Percentiles rank a stretch among this genome's conserved stretches.
phyloP scores from a whole-genome alignment of 2,113 vertebrate species.

The Oplegnathus fasciatus region DNA sequence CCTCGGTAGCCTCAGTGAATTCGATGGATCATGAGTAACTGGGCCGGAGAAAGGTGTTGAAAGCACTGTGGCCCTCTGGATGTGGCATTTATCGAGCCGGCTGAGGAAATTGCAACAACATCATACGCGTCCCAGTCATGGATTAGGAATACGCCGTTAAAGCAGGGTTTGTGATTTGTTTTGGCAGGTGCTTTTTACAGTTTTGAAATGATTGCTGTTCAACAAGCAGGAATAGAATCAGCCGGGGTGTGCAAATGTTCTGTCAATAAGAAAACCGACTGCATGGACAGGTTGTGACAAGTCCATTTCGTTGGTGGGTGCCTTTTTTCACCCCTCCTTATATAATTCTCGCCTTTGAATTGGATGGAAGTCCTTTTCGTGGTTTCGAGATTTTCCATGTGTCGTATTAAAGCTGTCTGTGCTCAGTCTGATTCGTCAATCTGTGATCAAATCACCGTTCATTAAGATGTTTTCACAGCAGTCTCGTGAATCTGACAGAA shows the following conservation, averaged over 20 bases:
- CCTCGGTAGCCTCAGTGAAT: conserved; percentile 30
- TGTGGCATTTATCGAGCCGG: conserved; percentile 38
- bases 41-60: conserved; percentile 16
- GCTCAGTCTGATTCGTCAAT: background rate
- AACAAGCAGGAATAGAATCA: conserved; percentile 41
- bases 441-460: conserved; percentile 15
- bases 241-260: conserved; percentile 18
- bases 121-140: conserved; percentile 34
- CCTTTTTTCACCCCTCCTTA: conserved; percentile 13
- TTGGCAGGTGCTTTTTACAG: conserved; percentile 39
- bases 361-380: conserved; percentile 29
- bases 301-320: conserved; percentile 27
- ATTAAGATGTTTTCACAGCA: conserved; percentile 11
- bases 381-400: background rate
- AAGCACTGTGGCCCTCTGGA: conserved; percentile 15
- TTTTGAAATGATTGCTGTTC: conserved; percentile 40
- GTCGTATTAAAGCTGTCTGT: background rate
- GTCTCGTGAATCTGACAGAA: conserved; percentile 12
- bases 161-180: conserved; percentile 42
- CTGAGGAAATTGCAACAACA: conserved; percentile 32
- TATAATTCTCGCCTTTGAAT: conserved; percentile 38
- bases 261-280: conserved; percentile 38
- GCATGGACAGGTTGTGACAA: conserved; percentile 4
- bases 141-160: conserved; percentile 25
- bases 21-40: conserved; percentile 40